Percentiles rank a stretch among this genome's conserved stretches.
These are phyloP conservation scores for Chromobotia macracanthus DNA, from an alignment of 2,797 vertebrate genomes.

Conservation along the genomic window DNA sequence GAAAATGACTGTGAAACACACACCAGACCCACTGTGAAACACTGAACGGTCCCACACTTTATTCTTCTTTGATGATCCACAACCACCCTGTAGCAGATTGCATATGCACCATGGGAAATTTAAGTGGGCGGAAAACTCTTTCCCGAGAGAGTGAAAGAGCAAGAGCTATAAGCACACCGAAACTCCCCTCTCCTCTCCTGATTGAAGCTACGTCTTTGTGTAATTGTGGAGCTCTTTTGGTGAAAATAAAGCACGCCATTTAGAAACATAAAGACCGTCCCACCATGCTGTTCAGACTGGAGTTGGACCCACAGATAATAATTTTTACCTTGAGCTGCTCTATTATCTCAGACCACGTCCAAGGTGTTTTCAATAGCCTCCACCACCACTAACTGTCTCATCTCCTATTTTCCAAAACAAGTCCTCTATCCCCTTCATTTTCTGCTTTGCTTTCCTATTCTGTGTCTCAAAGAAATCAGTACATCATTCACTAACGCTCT, in stretches of 20 bases:
- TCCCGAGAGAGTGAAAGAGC: background rate
- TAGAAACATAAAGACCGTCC: slow-evolving; percentile 16
- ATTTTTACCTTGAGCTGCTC: slow-evolving; percentile 34
- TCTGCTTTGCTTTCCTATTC: background rate
- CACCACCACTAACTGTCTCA: background rate
- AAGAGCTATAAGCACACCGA: slow-evolving; percentile 21
- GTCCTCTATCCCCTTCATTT: background rate
- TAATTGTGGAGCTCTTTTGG: slow-evolving; percentile 1
- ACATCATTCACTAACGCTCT: background rate
- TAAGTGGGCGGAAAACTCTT: slow-evolving; percentile 23
- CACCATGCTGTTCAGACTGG: background rate
- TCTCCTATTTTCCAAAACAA: slow-evolving; percentile 20
- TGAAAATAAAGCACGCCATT: slow-evolving; percentile 16
- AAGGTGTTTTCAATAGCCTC: slow-evolving; percentile 28
- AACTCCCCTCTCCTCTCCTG: background rate
- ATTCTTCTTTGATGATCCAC: slow-evolving; percentile 43
- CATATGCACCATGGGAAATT: slow-evolving; percentile 44
- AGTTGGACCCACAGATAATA: background rate
- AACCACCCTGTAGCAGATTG: slow-evolving; percentile 31
- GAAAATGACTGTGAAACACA: slow-evolving; percentile 5
- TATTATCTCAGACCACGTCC: slow-evolving; percentile 25
- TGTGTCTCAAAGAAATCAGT: slow-evolving; percentile 10
- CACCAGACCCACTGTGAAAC: no score
- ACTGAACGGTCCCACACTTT: background rate
- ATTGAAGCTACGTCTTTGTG: no score